Conservation (phyloP, 2,797 vertebrate species). For the Sebastiscus albofasciatus region DNA sequence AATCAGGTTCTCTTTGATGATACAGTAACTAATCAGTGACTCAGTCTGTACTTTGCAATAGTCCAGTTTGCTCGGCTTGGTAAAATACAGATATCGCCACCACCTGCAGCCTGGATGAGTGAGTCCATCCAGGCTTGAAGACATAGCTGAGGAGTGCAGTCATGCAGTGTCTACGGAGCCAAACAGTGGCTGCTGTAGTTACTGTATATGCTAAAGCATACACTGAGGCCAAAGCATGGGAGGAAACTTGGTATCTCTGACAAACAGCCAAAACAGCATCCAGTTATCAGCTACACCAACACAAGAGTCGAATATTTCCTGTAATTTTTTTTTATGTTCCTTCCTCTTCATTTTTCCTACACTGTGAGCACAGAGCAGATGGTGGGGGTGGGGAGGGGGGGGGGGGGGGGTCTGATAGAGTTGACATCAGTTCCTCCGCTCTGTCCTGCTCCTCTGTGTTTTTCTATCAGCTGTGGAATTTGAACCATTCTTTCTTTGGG, state of each 20-base stretch:
- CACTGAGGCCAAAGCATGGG: background rate
- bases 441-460: slow-evolving; percentile 55
- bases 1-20: background rate
- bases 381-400: slow-evolving; percentile 19
- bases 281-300: slow-evolving; percentile 12
- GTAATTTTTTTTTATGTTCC: background rate
- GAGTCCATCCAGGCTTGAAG: slow-evolving; percentile 5
- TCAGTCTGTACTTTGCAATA: background rate
- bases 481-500: slow-evolving; percentile 72
- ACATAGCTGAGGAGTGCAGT: slow-evolving; percentile 24
- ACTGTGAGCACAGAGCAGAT: slow-evolving; percentile 22
- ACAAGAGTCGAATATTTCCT: slow-evolving; percentile 9
- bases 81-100: slow-evolving; percentile 12
- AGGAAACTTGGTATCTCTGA: slow-evolving; percentile 23
- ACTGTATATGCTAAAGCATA: background rate
- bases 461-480: slow-evolving; percentile 79
- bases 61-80: slow-evolving; percentile 1
- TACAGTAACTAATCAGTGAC: background rate
- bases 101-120: slow-evolving; percentile 36
- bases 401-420: slow-evolving; percentile 28
- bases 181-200: slow-evolving; percentile 28
- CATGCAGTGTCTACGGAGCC: slow-evolving; percentile 6
- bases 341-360: slow-evolving; percentile 13
- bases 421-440: slow-evolving; percentile 67
- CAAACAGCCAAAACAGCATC: slow-evolving; percentile 10